A percentile compares a stretch with the other conserved stretches of the same genome.
These are phyloP conservation scores for Gastrophysa polygoni DNA, from an alignment of 2,888 invertebrate genomes.

Conservation along the genomic window DNA sequence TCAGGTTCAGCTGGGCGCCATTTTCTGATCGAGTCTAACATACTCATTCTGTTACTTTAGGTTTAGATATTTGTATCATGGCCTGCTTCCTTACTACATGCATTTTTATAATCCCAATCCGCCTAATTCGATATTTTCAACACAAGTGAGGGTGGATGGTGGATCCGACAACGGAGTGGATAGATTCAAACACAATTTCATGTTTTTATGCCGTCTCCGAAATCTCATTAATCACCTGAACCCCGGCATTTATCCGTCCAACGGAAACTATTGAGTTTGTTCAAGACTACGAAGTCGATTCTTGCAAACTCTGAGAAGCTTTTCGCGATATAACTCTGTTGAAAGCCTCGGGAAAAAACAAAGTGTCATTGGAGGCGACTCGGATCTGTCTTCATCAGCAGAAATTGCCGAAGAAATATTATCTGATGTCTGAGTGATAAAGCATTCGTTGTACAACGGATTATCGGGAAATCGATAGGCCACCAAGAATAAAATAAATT, in stretches of 20 bases:
- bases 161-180: too few species aligned
- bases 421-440: constrained; percentile 28
- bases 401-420: constrained; percentile 27
- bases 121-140: background rate
- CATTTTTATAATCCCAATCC: background rate
- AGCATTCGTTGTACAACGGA: constrained; percentile 13
- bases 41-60: too few species aligned
- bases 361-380: constrained; percentile 40
- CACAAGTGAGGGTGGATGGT: too few species aligned
- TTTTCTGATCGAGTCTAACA: too few species aligned
- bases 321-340: constrained; percentile 45
- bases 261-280: constrained; percentile 41
- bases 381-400: constrained; percentile 31
- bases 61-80: too few species aligned
- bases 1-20: too few species aligned
- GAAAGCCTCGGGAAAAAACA: constrained; percentile 43
- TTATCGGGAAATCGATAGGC: background rate
- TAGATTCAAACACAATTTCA: constrained; percentile 38
- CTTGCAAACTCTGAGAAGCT: constrained; percentile 41
- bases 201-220: constrained; percentile 38
- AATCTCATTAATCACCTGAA: constrained; percentile 45
- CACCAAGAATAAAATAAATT: background rate
- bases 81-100: too few species aligned
- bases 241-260: constrained; percentile 39
- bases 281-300: constrained; percentile 39